Base-by-base conservation (phyloP, 1,140 invertebrate species). In the Drosophila tsacasi region DNA sequence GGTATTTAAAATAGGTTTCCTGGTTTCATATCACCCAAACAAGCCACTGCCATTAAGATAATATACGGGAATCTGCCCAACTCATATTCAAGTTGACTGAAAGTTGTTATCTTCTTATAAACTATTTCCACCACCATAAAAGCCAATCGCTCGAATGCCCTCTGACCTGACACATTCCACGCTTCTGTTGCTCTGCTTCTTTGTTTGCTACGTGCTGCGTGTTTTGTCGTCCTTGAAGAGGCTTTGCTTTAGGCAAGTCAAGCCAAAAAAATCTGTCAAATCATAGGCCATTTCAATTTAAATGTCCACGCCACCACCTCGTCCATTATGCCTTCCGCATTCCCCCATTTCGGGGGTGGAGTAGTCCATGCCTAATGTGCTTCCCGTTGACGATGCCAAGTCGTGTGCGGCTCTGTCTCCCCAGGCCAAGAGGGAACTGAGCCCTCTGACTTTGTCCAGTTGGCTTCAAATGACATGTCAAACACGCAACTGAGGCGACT, bases 391-490 rank as follows among this genome's bases (percentile, higher is more conserved):
- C 81, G 77, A 84, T 49, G 81, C 68, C 74, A 17, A 78, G 44
- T 69, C 75, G 44, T 62, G 74, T 39, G 50, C 9, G 25, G 32
- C 66, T 32, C 32, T 42, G 23, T 49, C 37, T 72, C 35, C 19
- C 37, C 35, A 25, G 21, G 39, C 25, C 50, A 50, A 40, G 21
- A 49, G 32, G 49, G 27, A 52, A 50, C 35, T 23, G 21, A 57
- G 37, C 75, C 57, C 40, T 61, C 64, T 42, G 47, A 74, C 67
- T 78, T 79, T 79, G 79, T 47, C 64, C 78, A 66, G 69, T 65
- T 72, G 75, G 79, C 75, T 54, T 90, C 85, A 65, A 72, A 78
- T 90, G 81, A 89, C 85, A 89, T 79, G 79, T 81, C 85, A 85
- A 89, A 90, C 85, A 85, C 85, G 85, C 85, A 81, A 89, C 73